Evolutionary conservation across 2,888 invertebrate species (phyloP), one percentile per base, ranked within the genome.

Genomic region (Cephus sareptanus): DNA sequence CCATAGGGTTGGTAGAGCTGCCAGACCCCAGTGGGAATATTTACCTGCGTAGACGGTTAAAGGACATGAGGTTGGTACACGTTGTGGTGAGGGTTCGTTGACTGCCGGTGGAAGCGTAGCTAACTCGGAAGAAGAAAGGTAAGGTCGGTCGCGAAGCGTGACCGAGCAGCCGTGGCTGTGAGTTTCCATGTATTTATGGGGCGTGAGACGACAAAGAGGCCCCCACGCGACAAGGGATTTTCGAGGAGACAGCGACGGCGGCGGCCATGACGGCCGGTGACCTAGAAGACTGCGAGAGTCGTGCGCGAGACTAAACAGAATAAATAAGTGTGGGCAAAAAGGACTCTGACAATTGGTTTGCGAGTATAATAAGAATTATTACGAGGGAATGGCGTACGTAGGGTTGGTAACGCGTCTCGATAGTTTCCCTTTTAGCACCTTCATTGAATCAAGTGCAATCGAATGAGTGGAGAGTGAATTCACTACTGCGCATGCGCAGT

Each of bases 141-240:
- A 83, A 84, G 83, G 81, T 82, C 81, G 82, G 82, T 80, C 82
- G 80, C 83, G 82, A 80, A 88, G 87, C 87, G 87, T 87, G 86
- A 87, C 87, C 84, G 81, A 82, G 80, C 79, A 81, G 77, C 82
- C 79, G 79, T 11, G 3, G 31, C 33, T 71, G 13, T 31, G 71
- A 71, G 34, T 31, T 33, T 71, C 31, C 34, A 33, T 33, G 31
- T 71, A 71, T 71, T 31, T 71, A 33, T 23, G 71, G 13, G 13
- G 71, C 71, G 71, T 23, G 71, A 71, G 71, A 71, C 71, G 71
- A 71, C 71, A 34, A 15, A 23, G 23, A 56, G 56, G 56, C 56
- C 23, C 23, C 23, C 23, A 56, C 23, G 56, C 56, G 56, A 23
- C 56, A 56, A 56, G 56, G 56, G 23, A 56, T 56, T 56, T 23